Evolutionary conservation across 2,113 vertebrate genomes (phyloP).

Genomic region (Prietella phreatophila): DNA sequence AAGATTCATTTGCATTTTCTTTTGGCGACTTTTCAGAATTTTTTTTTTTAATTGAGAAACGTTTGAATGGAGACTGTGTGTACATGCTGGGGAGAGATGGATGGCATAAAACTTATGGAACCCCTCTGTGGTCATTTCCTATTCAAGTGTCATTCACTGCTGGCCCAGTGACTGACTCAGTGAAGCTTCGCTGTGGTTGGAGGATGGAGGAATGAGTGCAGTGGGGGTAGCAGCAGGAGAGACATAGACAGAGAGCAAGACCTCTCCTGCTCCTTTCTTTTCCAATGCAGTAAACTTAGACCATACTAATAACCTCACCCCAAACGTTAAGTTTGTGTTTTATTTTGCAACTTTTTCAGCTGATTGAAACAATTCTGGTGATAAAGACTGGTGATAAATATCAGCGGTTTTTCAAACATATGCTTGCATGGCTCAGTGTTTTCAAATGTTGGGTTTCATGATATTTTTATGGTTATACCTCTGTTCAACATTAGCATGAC

Average conservation of each 20-base stretch:
- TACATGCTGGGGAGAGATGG: constrained; percentile 34
- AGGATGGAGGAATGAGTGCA: constrained; percentile 16
- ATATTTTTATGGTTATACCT: constrained; percentile 81
- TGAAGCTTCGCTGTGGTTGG: constrained; percentile 43
- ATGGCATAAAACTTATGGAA: constrained; percentile 27
- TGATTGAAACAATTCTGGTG: constrained; percentile 66
- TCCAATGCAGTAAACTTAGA: constrained; percentile 58
- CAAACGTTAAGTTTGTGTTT: constrained; percentile 45
- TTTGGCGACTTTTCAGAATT: not conserved
- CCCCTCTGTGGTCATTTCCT: constrained; percentile 53
- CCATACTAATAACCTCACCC: constrained; percentile 36
- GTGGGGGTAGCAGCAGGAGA: constrained; percentile 39
- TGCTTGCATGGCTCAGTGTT: constrained; percentile 51
- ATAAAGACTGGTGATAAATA: constrained; percentile 57
- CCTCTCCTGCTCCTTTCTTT: constrained; percentile 45
- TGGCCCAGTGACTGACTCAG: constrained; percentile 51
- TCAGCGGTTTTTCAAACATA: constrained; percentile 48
- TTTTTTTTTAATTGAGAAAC: not conserved
- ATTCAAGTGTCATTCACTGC: constrained; percentile 55
- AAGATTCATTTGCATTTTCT: not conserved
- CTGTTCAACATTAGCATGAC: constrained; percentile 76
- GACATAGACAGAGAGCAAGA: constrained; percentile 57
- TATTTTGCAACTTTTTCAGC: constrained; percentile 56
- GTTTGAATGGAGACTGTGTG: not conserved
- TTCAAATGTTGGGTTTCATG: constrained; percentile 73